Evolutionary conservation across 2,797 vertebrate genomes (phyloP).

Genomic region (Anas bahamensis): DNA sequence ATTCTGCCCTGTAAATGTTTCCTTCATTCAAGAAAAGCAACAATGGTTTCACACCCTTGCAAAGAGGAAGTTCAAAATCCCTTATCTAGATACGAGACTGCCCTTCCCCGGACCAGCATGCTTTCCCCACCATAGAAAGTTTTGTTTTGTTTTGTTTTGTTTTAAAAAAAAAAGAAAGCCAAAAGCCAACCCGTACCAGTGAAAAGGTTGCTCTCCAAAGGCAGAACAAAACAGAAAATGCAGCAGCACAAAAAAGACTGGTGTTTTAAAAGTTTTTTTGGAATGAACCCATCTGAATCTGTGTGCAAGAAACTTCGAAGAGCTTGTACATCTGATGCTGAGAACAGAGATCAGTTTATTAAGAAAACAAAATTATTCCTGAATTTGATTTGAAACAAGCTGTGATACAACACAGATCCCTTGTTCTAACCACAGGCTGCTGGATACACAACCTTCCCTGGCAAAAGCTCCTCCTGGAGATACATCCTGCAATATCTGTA

Average conservation of each 20-base stretch:
- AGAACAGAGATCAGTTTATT: not conserved
- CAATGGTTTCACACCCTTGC: not conserved
- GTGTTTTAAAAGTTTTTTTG: not conserved
- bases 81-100: not conserved
- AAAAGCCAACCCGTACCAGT: not conserved
- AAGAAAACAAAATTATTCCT: not conserved
- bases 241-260: not conserved
- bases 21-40: constrained; percentile 1
- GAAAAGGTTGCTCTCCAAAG: not conserved
- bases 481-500: not conserved
- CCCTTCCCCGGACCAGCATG: not conserved
- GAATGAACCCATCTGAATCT: not conserved
- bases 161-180: too few relatives aligned
- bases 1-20: not conserved
- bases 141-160: too few relatives aligned
- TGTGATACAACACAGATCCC: not conserved
- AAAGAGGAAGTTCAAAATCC: not conserved
- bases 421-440: not conserved
- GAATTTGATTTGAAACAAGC: not conserved
- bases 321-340: not conserved
- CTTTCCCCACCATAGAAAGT: not conserved
- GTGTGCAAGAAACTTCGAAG: not conserved
- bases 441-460: not conserved
- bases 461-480: not conserved
- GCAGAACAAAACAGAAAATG: not conserved